Percentiles rank a stretch among this genome's conserved stretches.
These are phyloP conservation scores for Bombus picipes DNA, from an alignment of 1,140 invertebrate genomes.

Conservation along the genomic window DNA sequence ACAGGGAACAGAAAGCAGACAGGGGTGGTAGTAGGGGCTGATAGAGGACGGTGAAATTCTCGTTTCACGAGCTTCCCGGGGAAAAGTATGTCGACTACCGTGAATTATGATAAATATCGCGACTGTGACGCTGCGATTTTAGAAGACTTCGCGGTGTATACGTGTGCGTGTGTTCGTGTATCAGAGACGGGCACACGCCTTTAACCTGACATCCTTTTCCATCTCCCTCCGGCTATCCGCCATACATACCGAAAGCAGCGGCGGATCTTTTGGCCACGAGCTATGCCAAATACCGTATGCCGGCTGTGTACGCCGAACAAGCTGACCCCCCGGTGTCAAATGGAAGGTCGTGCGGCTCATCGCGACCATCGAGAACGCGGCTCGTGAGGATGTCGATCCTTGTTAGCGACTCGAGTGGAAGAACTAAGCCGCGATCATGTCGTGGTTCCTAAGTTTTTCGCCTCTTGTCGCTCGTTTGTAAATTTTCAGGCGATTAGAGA, in stretches of 20 bases:
- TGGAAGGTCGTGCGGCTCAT: constrained; percentile 41
- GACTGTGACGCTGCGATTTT: constrained; percentile 68
- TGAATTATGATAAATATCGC: constrained; percentile 77
- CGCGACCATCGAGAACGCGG: constrained; percentile 9
- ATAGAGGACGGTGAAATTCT: constrained; percentile 30
- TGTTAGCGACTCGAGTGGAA: not conserved
- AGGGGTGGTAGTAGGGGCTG: not conserved
- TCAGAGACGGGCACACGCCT: constrained; percentile 13
- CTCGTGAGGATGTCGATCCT: constrained; percentile 46
- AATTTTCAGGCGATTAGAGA: too few relatives aligned
- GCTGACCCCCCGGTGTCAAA: constrained; percentile 47
- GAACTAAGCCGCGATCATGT: not conserved
- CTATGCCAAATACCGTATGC: constrained; percentile 41
- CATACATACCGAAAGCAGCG: constrained; percentile 47
- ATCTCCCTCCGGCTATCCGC: constrained; percentile 33
- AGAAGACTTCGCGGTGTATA: not conserved
- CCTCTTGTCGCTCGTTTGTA: too few relatives aligned
- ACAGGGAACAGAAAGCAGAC: not conserved
- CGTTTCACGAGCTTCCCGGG: constrained; percentile 38
- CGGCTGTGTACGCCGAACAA: constrained; percentile 22
- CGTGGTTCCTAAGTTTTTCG: too few relatives aligned
- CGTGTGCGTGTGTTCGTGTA: not conserved
- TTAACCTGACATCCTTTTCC: constrained; percentile 37
- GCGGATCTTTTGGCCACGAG: constrained; percentile 18
- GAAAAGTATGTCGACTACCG: constrained; percentile 65